These are phyloP conservation scores for Cavia aperea DNA, from an alignment of 2,113 vertebrate species.

Conservation along the genomic window DNA sequence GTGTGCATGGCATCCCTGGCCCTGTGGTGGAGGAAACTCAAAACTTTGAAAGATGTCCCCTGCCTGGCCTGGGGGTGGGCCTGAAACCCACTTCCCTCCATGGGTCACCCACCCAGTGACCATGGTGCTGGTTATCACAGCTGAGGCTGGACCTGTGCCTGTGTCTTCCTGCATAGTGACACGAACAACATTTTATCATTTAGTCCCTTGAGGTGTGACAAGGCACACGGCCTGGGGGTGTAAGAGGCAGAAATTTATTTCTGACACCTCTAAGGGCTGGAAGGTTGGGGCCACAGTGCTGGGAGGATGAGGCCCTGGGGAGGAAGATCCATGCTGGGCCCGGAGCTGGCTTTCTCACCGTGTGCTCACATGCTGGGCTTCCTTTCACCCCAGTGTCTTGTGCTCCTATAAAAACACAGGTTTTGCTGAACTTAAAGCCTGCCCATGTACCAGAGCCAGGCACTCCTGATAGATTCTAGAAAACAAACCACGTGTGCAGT, in stretches of 20 bases:
- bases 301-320: neutral
- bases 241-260: neutral
- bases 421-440: neutral
- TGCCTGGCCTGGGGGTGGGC: neutral
- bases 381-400: neutral
- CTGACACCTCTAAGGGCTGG: neutral
- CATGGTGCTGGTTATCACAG: fast-evolving
- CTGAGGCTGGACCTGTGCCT: no score
- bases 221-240: fast-evolving
- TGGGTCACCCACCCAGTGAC: neutral
- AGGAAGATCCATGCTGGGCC: neutral
- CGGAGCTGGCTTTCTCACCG: neutral
- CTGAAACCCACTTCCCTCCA: neutral
- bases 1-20: fast-evolving
- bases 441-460: no score
- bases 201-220: neutral
- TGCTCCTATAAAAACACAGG: neutral
- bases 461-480: no score
- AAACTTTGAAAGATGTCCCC: neutral
- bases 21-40: neutral
- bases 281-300: neutral
- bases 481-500: neutral
- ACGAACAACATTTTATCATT: neutral
- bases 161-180: neutral
- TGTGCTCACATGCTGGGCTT: neutral